Conservation (phyloP, 2,797 vertebrate genomes). For the Cryptoblepharus egeriae region DNA sequence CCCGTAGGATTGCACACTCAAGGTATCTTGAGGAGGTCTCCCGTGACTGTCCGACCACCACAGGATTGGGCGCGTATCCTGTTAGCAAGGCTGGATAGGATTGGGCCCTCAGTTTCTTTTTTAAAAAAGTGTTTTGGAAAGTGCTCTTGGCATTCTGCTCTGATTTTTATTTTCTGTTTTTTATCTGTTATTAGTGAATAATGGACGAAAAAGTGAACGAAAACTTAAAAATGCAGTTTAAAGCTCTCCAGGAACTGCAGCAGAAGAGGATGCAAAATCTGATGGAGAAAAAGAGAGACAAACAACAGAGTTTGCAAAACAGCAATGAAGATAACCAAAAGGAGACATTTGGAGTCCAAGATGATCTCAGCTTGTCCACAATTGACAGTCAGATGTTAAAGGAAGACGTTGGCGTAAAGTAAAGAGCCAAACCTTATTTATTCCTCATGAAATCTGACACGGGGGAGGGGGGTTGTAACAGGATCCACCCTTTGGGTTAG, state of each 20-base stretch:
- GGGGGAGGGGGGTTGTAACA: too few species aligned
- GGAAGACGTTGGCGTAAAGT: slow-evolving; percentile 71
- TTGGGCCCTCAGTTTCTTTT: not conserved
- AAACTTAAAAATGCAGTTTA: slow-evolving; percentile 84
- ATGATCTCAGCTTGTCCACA: slow-evolving; percentile 73
- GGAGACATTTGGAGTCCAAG: slow-evolving; percentile 34
- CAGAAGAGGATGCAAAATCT: slow-evolving; percentile 78
- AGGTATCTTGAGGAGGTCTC: too few species aligned
- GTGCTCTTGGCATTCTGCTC: not conserved
- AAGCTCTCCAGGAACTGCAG: slow-evolving; percentile 88
- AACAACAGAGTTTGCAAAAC: slow-evolving; percentile 46
- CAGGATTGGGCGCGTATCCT: too few species aligned
- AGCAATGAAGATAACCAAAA: not conserved
- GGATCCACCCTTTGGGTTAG: too few species aligned
- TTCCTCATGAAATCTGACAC: slow-evolving; percentile 1
- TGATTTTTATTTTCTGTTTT: slow-evolving; percentile 3
- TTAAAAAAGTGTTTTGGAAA: slow-evolving; percentile 20
- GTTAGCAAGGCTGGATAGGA: not conserved
- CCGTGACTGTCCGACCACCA: too few species aligned
- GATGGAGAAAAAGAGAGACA: slow-evolving; percentile 78
- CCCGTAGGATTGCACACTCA: too few species aligned
- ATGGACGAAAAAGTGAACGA: slow-evolving; percentile 79
- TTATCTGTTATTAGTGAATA: slow-evolving; percentile 45
- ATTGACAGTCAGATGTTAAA: slow-evolving; percentile 43
- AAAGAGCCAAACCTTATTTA: slow-evolving; percentile 41